Evolutionary conservation across 2,888 invertebrate species (phyloP), one percentile per base, ranked within the genome.

Genomic region (Acleris literana): DNA sequence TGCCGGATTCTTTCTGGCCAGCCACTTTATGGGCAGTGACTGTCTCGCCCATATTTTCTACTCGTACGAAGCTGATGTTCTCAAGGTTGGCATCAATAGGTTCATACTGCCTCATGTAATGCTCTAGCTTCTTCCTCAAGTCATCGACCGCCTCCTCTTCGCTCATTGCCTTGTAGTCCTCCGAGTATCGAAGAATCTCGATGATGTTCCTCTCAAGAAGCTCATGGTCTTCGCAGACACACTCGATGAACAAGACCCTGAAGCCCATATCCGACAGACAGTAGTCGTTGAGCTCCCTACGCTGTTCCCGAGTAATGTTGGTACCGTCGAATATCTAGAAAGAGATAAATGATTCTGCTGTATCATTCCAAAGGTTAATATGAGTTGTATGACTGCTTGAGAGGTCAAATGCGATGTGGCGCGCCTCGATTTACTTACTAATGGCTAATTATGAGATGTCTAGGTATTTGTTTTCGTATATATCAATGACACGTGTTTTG

Each of bases 291-390:
- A 97, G 94, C 79, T 97, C 94, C 72, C 96, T 94, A 29, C 98
- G 94, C 71, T 98, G 96, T 64, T 95, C 95, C 54, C 95, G 93
- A 0, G 97, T 97, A 49, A 98, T 97, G 87, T 98, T 97, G 20
- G 98, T 98, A 43, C 98, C 98, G 87, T 99, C 99, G 78, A 98
- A 95, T 70, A 99, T 97, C 97, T 97, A 82, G 16, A 92, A 92
- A 53, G 63, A 68, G 70, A 67, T 5, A 57, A 55, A 51, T 59
- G n/a, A 49, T 49, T 71, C 3, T 39, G 13, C 13, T 13, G 3
- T 39, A 39, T 39, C 39, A 39, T 39, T 39, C 39, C 13, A 13
- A 13, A 39, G 39, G 39, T 13, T 39, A 9, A 33, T 33, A 33
- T 33, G 33, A 33, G 33, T 33, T 7, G 25, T 25, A 33, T 33